Base-by-base conservation (phyloP, 2,888 invertebrate species). In the Sclerodermus sp. region DNA sequence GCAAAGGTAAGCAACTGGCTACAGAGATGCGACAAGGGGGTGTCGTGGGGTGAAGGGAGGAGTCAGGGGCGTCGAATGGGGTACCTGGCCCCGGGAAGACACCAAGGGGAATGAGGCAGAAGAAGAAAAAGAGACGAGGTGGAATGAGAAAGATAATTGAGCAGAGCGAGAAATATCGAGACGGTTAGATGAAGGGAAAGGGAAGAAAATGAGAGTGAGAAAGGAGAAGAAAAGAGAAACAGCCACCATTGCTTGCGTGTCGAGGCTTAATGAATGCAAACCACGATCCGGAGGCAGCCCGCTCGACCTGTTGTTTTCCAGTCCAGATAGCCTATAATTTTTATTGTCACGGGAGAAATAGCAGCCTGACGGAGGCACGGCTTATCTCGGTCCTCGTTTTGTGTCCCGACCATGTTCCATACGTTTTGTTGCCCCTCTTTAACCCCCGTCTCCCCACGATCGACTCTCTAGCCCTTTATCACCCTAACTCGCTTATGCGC, bases 311-410 rank as follows among this genome's bases (percentile, higher is more conserved):
- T 82, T 82, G 82, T 82, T 82, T 82, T 82, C 82, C 81, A 82
- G 80, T 80, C 80, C 81, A 81, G 81, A 81, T 81, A 81, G 82
- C 79, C 82, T 82, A 82, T 82, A 82, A 82, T 82, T 82, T 82
- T 82, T 82, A 82, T 82, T 82, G 82, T 82, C 82, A 82, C 82
- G 81, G 79, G 78, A 79, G 80, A 78, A 79, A 79, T 81, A 81
- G 80, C 81, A 79, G 80, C 78, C 79, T 81, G 81, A 81, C 80
- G 79, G 79, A 79, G 76, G 70, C 71, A 67, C 67, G 63, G 70
- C 72, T 76, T 76, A 74, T 76, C 75, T 73, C 64, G 66, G 64
- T 73, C 66, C 70, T 76, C 68, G 65, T 75, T 74, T 74, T 72
- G 67, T 67, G 62, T 65, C 70, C 68, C 58, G 56, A 55, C 68